These are phyloP conservation scores for Dastarcus helophoroides DNA, from an alignment of 2,888 invertebrate species.

Conservation along the genomic window DNA sequence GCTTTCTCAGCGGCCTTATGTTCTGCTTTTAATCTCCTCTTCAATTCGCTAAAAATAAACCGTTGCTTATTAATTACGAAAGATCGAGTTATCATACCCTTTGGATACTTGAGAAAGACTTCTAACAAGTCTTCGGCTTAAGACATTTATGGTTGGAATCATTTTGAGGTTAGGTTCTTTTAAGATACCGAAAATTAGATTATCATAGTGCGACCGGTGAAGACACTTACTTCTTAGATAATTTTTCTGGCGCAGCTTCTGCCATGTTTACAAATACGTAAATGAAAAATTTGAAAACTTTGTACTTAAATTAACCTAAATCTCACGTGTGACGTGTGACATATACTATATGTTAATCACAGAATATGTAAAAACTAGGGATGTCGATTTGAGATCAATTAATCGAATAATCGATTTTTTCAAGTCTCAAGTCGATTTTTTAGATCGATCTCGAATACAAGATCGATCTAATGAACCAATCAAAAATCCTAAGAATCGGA, in stretches of 20 bases:
- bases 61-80: constrained; percentile 1
- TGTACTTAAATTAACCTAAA: too few relatives aligned
- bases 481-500: too few relatives aligned
- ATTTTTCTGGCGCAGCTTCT: constrained; percentile 22
- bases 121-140: constrained; percentile 20
- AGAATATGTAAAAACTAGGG: too few relatives aligned
- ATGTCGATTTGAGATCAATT: too few relatives aligned
- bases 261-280: constrained; percentile 11
- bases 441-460: too few relatives aligned
- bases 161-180: neutral
- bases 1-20: constrained; percentile 86
- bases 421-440: too few relatives aligned
- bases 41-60: constrained; percentile 67
- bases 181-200: neutral
- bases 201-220: too few relatives aligned
- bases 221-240: constrained; percentile 31
- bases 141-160: constrained; percentile 3
- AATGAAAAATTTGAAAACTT: too few relatives aligned
- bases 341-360: too few relatives aligned
- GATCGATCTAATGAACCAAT: too few relatives aligned
- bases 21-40: constrained; percentile 82
- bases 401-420: too few relatives aligned
- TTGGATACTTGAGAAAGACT: constrained; percentile 12
- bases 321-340: too few relatives aligned
- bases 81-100: constrained; percentile 15